Base-by-base conservation (phyloP, 2,113 vertebrate genomes). In the Vombatus ursinus region DNA sequence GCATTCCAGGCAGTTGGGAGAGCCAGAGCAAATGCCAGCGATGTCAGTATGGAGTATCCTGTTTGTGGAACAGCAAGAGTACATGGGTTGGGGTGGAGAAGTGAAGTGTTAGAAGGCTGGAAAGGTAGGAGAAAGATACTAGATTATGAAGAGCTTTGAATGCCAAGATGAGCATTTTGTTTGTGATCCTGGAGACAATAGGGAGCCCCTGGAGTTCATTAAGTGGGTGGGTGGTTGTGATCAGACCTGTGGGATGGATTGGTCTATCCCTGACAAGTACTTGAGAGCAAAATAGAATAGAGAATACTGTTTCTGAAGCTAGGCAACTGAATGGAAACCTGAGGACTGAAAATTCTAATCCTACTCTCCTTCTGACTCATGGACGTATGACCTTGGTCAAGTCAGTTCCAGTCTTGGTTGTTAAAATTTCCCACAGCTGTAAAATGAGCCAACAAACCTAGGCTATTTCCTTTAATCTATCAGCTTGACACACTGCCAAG, bases 371-470 rank as follows among this genome's bases (percentile, higher is more conserved):
- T 49, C 90, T 90, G 47, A 90, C 47, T 90, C 49, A 16, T 84
- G n/a, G 68, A 44, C 16, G 57, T 23, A 44, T 95, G 95, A 93
- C 44, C 52, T 24, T 51, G 0, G 3, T 84, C 12, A 8, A 0
- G 0, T 44, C 57, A 93, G 91, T 97, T 96, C 93, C 77, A 84
- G 44, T 84, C 95, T 94, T 94, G 84, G n/a, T 84, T 51, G 84
- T 94, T 54, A 1, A 68, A 84, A 37, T 11, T 90, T 68, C 89
- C 94, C 49, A 37, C n/a, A 12, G 50, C 53, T 93, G 47, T 52
- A n/a, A 93, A 61, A 22, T 25, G 68, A 48, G 22, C 68, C 26
- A 53, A 1, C 22, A 53, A 23, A 19, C 91, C n/a, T 50, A 26
- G 51, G 68, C 68, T 19, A 23, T 84, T 84, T 22, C n/a, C 44